phyloP scores from a whole-genome alignment of 2,113 vertebrate species.

The Genyomyrus donnyi region DNA sequence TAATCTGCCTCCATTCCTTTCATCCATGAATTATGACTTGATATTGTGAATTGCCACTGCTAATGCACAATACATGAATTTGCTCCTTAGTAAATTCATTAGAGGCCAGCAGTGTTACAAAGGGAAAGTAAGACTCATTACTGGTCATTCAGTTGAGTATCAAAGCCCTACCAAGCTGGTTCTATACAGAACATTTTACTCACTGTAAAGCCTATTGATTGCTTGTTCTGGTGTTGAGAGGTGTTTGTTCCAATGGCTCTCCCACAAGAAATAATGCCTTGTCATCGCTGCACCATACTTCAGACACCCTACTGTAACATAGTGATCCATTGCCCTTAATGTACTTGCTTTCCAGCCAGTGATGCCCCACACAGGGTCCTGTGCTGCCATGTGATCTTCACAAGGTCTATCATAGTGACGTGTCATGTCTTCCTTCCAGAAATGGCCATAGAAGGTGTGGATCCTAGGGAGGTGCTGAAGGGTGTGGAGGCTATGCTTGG shows the following conservation, averaged over 20 bases:
- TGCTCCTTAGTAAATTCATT: background rate
- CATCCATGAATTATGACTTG: background rate
- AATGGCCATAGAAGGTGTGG: slow-evolving; percentile 85
- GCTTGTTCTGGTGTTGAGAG: background rate
- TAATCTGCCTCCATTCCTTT: background rate
- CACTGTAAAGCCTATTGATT: background rate
- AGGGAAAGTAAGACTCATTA: background rate
- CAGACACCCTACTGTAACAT: background rate
- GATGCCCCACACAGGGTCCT: background rate
- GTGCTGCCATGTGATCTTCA: background rate
- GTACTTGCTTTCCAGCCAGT: background rate
- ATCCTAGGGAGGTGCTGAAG: slow-evolving; percentile 87
- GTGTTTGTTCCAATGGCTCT: slow-evolving; percentile 14
- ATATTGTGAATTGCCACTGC: background rate
- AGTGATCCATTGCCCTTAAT: background rate
- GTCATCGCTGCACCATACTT: background rate
- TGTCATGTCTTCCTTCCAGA: slow-evolving; percentile 44
- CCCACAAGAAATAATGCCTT: background rate
- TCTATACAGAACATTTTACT: background rate
- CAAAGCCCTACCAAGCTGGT: too few species aligned
- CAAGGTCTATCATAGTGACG: background rate
- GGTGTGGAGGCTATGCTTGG: slow-evolving; percentile 81
- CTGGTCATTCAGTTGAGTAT: background rate
- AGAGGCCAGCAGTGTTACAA: background rate
- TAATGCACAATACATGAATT: background rate